Evolutionary conservation across 1,140 invertebrate genomes (phyloP).

Genomic region (Pentalonia nigronervosa): DNA sequence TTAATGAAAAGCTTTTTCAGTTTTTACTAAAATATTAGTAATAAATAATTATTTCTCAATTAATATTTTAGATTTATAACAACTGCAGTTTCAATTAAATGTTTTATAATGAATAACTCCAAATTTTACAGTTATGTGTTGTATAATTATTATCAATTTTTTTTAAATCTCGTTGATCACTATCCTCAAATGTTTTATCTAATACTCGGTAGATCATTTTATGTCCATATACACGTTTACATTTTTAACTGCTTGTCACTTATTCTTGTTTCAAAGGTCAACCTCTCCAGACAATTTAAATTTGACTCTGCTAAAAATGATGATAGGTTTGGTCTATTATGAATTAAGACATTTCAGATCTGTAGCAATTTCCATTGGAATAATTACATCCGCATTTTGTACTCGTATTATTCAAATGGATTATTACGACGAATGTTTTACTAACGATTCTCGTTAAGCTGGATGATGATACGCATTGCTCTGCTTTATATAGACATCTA

Average conservation of each 20-base stretch:
- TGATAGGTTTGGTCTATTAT: not conserved
- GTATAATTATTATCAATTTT: no score
- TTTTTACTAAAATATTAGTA: no score
- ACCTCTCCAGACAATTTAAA: not conserved
- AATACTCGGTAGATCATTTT: not conserved
- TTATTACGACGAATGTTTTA: not conserved
- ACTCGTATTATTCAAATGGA: not conserved
- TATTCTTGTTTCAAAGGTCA: not conserved
- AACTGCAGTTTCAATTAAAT: no score
- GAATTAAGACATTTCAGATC: not conserved
- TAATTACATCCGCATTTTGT: not conserved
- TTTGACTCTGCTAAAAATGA: not conserved
- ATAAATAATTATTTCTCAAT: no score
- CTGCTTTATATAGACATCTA: not conserved
- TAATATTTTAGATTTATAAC: no score
- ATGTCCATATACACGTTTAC: not conserved
- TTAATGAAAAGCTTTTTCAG: no score
- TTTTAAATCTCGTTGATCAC: not conserved
- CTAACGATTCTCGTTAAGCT: not conserved
- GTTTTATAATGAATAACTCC: no score
- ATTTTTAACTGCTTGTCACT: not conserved
- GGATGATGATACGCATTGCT: not conserved
- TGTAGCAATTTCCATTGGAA: not conserved
- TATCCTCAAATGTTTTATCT: not conserved
- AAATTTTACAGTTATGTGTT: no score